Conservation (phyloP, 2,113 vertebrate species). For the Psittacara wagleri region DNA sequence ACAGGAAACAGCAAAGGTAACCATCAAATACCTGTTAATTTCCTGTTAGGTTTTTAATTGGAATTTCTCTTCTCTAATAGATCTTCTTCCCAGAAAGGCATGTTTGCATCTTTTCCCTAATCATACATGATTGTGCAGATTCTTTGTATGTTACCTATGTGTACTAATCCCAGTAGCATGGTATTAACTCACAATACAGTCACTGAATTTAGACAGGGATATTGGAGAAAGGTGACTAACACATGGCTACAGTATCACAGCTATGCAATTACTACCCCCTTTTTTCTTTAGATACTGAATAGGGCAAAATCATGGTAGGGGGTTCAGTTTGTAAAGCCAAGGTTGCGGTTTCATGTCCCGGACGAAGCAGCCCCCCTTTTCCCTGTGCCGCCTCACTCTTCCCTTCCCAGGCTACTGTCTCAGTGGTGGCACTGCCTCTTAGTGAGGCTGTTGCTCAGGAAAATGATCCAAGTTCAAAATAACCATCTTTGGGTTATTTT, state of each 20-base stretch:
- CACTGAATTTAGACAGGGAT: background rate
- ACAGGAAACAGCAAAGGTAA: background rate
- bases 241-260: background rate
- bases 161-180: background rate
- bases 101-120: background rate
- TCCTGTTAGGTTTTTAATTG: background rate
- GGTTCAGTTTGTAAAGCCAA: background rate
- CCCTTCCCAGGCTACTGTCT: background rate
- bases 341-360: background rate
- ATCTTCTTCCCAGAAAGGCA: background rate
- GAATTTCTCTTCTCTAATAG: background rate
- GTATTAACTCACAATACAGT: background rate
- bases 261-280: background rate
- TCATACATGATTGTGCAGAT: background rate
- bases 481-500: conserved; percentile 16
- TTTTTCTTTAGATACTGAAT: background rate
- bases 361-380: background rate
- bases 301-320: background rate
- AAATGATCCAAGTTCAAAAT: background rate
- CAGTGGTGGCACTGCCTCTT: background rate
- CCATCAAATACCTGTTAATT: background rate
- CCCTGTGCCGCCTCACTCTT: background rate
- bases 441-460: background rate
- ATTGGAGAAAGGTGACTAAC: background rate
- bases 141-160: background rate